These are phyloP conservation scores for Sebastes itinus DNA, from an alignment of 2,797 vertebrate genomes.

Conservation along the genomic window DNA sequence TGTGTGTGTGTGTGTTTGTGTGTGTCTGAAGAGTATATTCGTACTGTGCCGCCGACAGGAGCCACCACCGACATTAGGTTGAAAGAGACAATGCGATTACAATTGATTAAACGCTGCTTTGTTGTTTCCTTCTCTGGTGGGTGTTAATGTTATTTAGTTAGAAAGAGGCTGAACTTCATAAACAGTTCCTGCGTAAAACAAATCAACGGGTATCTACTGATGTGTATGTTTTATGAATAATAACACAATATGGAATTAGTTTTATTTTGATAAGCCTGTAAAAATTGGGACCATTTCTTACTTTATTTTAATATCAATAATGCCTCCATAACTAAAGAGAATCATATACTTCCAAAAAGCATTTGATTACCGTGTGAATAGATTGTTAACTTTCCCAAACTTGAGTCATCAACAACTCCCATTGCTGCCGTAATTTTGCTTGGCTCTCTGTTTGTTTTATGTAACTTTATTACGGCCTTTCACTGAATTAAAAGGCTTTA, in stretches of 20 bases:
- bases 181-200: conserved; percentile 29
- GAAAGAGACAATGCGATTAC: conserved; percentile 54
- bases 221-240: not conserved
- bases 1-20: not conserved
- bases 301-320: conserved; percentile 17
- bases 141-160: conserved; percentile 66
- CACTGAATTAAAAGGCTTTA: conserved; percentile 34
- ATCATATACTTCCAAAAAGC: not conserved
- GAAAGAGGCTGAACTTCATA: conserved; percentile 41
- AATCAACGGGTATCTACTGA: conserved; percentile 13
- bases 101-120: conserved; percentile 65
- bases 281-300: conserved; percentile 10
- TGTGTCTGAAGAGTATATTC: conserved; percentile 15
- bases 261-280: not conserved
- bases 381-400: not conserved
- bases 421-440: not conserved
- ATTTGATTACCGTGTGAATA: conserved; percentile 16
- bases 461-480: conserved; percentile 36
- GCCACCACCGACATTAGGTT: conserved; percentile 44
- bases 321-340: not conserved
- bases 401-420: not conserved
- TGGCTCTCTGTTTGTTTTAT: conserved; percentile 18
- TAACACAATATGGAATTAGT: not conserved
- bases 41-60: conserved; percentile 13
- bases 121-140: conserved; percentile 49